These are phyloP conservation scores for Platyrinchus mystaceus DNA, from an alignment of 2,797 vertebrate genomes.

Conservation along the genomic window DNA sequence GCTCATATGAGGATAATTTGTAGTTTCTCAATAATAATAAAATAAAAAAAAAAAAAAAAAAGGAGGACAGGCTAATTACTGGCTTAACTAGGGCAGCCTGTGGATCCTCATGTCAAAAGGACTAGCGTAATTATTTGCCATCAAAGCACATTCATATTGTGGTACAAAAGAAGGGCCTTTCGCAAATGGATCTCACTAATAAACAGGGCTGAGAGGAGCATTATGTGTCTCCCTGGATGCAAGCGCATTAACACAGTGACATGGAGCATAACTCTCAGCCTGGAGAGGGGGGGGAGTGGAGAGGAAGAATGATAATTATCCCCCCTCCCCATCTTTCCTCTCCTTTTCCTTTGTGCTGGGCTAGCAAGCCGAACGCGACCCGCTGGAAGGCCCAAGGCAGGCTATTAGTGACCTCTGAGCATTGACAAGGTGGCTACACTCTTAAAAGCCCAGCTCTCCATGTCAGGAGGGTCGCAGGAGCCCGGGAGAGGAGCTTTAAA, in stretches of 20 bases:
- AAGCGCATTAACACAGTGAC: constrained; percentile 91
- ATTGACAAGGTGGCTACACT: constrained; percentile 87
- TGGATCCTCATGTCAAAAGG: constrained; percentile 98
- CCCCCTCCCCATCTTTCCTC: constrained; percentile 72
- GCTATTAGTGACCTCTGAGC: constrained; percentile 94
- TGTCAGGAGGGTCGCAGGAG: constrained; percentile 83
- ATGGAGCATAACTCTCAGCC: constrained; percentile 89
- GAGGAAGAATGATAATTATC: constrained; percentile 86
- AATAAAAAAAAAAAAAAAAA: constrained; percentile 29
- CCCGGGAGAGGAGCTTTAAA: constrained; percentile 78
- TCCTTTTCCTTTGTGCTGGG: constrained; percentile 77
- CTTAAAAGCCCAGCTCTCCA: constrained; percentile 83
- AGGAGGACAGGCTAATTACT: constrained; percentile 98
- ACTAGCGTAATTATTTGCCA: constrained; percentile 98
- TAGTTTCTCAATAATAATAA: constrained; percentile 89
- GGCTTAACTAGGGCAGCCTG: constrained; percentile 97
- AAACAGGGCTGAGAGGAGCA: constrained; percentile 90
- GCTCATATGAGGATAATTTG: constrained; percentile 95
- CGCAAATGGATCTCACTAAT: constrained; percentile 96
- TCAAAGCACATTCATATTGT: constrained; percentile 98
- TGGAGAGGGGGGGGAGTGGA: constrained; percentile 49
- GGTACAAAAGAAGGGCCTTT: constrained; percentile 93
- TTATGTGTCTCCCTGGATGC: constrained; percentile 86
- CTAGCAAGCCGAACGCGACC: constrained; percentile 83
- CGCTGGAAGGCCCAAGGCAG: constrained; percentile 84